These are phyloP conservation scores for Donacobius atricapilla DNA, from an alignment of 2,113 vertebrate genomes.

Conservation along the genomic window DNA sequence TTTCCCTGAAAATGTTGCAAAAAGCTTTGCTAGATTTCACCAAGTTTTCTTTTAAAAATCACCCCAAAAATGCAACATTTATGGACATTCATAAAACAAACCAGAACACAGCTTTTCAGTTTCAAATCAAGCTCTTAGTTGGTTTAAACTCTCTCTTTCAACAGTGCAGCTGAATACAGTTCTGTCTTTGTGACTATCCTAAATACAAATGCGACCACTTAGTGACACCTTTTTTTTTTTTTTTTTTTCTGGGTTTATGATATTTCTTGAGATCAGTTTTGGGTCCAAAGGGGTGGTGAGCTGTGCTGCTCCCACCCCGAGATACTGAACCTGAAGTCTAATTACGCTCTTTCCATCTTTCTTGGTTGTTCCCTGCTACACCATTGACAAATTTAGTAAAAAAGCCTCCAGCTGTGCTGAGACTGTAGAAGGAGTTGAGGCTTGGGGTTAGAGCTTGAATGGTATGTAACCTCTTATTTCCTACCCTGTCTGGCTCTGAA, in stretches of 20 bases:
- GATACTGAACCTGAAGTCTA: not conserved
- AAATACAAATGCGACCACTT: not conserved
- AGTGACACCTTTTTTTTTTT: not conserved
- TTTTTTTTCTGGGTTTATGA: not conserved
- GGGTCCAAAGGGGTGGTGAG: not conserved
- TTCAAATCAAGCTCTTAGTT: not conserved
- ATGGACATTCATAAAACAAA: not conserved
- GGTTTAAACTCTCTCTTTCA: not conserved
- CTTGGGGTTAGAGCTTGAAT: not conserved
- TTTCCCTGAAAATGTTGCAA: not conserved
- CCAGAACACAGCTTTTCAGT: not conserved
- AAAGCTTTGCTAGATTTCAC: not conserved
- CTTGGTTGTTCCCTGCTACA: not conserved
- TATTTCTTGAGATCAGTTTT: not conserved
- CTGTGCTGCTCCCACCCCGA: not conserved
- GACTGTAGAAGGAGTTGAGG: not conserved
- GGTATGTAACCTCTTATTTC: not conserved
- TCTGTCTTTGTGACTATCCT: not conserved
- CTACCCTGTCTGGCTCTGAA: not conserved
- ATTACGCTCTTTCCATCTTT: not conserved
- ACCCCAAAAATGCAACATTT: not conserved
- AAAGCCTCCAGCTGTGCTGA: not conserved
- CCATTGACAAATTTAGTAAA: not conserved
- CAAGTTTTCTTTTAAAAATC: not conserved
- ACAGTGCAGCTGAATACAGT: not conserved